A percentile compares a stretch with the other conserved stretches of the same genome.
phyloP scores from a whole-genome alignment of 64 coral and sea anemone genomes.

The Porites lutea region DNA sequence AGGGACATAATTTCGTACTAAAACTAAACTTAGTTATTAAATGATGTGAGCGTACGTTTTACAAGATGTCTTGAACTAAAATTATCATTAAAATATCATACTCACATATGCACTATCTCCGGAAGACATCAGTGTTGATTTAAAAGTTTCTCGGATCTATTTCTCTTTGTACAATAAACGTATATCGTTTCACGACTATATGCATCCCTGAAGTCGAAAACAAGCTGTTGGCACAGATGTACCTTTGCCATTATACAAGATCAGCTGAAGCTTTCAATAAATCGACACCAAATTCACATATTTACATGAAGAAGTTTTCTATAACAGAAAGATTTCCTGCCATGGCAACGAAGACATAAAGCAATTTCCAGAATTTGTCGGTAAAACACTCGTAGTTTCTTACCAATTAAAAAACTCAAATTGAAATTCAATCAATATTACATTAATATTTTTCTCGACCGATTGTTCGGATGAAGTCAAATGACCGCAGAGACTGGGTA shows the following conservation, averaged over 20 bases:
- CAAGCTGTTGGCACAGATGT: no score
- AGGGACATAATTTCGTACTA: no score
- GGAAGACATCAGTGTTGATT: slow-evolving; percentile 7
- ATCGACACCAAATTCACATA: not conserved
- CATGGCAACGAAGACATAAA: slow-evolving; percentile 47
- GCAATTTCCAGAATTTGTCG: not conserved
- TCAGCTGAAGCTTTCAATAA: not conserved
- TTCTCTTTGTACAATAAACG: not conserved
- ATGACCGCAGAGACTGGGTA: no score
- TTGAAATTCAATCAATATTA: not conserved
- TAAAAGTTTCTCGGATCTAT: not conserved
- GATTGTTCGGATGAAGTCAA: no score
- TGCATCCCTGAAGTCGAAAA: no score
- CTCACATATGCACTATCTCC: not conserved
- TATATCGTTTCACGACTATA: not conserved
- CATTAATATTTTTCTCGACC: no score
- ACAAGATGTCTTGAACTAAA: no score
- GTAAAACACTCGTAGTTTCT: not conserved
- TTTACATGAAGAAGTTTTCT: not conserved
- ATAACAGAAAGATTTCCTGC: not conserved
- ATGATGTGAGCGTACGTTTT: no score
- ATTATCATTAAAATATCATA: not conserved
- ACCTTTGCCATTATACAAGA: no score
- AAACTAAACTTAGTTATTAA: no score
- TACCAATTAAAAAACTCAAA: not conserved